Evolutionary conservation across 2,888 invertebrate genomes (phyloP), one percentile per base, ranked within the genome.

Genomic region (Acleris holmiana): DNA sequence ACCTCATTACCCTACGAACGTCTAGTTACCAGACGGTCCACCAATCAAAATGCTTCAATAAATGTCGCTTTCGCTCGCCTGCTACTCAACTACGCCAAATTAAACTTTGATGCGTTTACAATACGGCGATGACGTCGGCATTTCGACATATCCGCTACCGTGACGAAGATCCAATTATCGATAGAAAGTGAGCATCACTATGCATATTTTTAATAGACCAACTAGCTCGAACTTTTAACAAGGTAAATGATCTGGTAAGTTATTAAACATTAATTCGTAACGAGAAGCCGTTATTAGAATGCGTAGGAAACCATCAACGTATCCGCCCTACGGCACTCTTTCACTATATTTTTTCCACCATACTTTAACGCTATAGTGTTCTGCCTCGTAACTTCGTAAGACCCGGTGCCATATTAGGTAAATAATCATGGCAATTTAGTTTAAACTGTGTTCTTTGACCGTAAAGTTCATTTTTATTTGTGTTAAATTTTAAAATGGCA

Each of bases 101-200:
- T 55, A 13, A 17, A 29, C 18, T 46, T 17, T 23, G 51, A 40
- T 40, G 1, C 13, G 4, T 23, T 25, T 10, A 19, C 10, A 18
- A 29, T 65, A 65, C 59, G 55, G 17, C 10, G 35, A 50, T 50
- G 15, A 46, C 21, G 18, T 15, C 18, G 2, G 54, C 46, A 15
- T 55, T 23, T 23, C 2, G 15, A 25, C 56, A 66, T 68, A 67
- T 66, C 64, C 69, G 68, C 64, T 68, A 68, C 66, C 69, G 69
- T 66, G 68, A 69, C 69, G 61, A 21, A 41, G 46, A 40, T 54
- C 58, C 63, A 63, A 69, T 69, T 69, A 69, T 67, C 67, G 69
- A 67, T 69, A 67, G 69, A 69, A 67, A 69, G 69, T 64, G 50
- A 66, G 46, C 67, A 69, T 67, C 66, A 62, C 69, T 69, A 65